phyloP scores from a whole-genome alignment of 2,797 vertebrate genomes.

The Triplophysa yarkandensis region DNA sequence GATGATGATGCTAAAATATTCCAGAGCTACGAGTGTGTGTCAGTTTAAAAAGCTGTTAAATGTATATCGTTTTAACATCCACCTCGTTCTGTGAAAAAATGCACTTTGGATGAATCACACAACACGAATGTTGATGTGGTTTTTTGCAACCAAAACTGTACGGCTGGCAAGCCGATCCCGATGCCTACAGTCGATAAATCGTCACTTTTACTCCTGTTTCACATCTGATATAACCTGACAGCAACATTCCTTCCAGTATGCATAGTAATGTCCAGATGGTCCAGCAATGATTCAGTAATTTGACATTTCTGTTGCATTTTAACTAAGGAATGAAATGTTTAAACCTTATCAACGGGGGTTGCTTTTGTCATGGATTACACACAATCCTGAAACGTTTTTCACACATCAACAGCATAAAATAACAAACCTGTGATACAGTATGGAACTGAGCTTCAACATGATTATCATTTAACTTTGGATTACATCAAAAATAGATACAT shows the following conservation, averaged over 20 bases:
- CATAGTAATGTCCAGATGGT: constrained; percentile 79
- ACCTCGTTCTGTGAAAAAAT: constrained; percentile 22
- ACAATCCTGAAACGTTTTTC: not conserved
- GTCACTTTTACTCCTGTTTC: constrained; percentile 52
- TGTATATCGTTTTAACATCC: constrained; percentile 8
- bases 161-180: constrained; percentile 39
- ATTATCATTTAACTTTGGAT: not conserved
- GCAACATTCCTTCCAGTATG: constrained; percentile 67
- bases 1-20: not conserved
- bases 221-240: constrained; percentile 64
- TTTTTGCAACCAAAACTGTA: constrained; percentile 54
- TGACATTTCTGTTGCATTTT: constrained; percentile 78
- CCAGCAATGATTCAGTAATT: constrained; percentile 71
- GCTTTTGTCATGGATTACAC: not conserved
- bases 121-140: constrained; percentile 49
- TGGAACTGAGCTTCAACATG: not conserved
- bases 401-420: not conserved
- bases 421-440: not conserved
- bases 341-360: constrained; percentile 32
- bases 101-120: constrained; percentile 54
- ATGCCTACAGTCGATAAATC: constrained; percentile 53
- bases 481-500: not conserved
- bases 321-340: constrained; percentile 49
- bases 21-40: not conserved
- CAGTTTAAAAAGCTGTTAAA: constrained; percentile 17